Evolutionary conservation across 1,140 invertebrate genomes (phyloP).

Genomic region (Drosophila repletoides): DNA sequence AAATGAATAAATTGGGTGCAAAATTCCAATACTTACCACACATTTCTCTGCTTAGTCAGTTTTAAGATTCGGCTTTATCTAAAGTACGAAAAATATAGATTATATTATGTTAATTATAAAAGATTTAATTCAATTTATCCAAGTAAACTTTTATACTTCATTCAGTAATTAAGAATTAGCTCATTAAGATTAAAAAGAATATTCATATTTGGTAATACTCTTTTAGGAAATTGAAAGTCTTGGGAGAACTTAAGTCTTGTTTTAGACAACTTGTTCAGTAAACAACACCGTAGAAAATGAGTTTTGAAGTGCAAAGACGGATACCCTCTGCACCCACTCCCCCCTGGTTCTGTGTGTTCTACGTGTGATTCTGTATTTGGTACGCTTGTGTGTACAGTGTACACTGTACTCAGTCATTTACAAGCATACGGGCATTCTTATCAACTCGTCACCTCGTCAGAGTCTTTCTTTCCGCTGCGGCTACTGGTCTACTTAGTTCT

Average conservation of each 20-base stretch:
- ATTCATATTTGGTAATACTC: too few relatives aligned
- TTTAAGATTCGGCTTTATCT: too few relatives aligned
- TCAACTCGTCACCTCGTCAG: conserved; percentile 34
- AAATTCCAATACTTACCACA: conserved; percentile 45
- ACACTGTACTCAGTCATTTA: background rate
- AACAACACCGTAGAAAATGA: background rate
- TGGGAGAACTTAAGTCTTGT: too few relatives aligned
- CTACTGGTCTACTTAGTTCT: conserved; percentile 15
- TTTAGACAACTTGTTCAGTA: too few relatives aligned
- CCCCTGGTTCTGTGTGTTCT: background rate
- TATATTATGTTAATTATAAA: too few relatives aligned
- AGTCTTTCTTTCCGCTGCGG: conserved; percentile 24
- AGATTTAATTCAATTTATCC: too few relatives aligned
- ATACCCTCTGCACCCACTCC: background rate
- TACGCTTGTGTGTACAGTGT: background rate
- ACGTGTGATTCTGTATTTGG: background rate
- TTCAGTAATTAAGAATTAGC: too few relatives aligned
- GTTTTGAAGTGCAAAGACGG: background rate
- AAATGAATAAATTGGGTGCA: too few relatives aligned
- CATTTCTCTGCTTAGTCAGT: conserved; percentile 18
- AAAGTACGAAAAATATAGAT: too few relatives aligned
- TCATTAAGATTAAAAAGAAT: too few relatives aligned
- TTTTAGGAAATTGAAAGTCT: too few relatives aligned
- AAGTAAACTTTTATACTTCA: too few relatives aligned
- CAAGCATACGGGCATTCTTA: conserved; percentile 12